Percentiles rank a stretch among this genome's conserved stretches.
Conservation (phyloP, 2,888 invertebrate genomes). For the Cerastis rubricosa region DNA sequence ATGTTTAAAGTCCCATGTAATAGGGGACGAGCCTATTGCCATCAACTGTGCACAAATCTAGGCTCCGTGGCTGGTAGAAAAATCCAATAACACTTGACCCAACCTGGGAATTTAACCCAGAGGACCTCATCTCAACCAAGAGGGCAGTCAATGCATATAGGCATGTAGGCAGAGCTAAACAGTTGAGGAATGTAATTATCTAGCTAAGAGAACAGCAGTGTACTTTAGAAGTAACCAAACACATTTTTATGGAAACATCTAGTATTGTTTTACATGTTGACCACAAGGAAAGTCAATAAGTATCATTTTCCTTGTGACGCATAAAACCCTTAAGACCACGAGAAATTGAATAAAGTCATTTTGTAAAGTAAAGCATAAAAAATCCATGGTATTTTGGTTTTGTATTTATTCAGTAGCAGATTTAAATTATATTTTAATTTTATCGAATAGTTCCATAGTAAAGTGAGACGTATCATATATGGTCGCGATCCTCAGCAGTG, state of each 20-base stretch:
- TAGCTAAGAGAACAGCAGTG: background rate
- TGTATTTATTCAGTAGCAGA: background rate
- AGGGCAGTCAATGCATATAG: background rate
- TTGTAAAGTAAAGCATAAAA: background rate
- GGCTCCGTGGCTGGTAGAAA: too few relatives aligned
- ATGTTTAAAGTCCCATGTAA: too few relatives aligned
- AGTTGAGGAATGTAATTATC: background rate
- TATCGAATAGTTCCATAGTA: background rate
- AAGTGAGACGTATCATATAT: too few relatives aligned
- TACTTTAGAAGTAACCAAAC: background rate
- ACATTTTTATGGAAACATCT: too few relatives aligned
- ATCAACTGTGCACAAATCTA: too few relatives aligned
- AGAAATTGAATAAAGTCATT: background rate
- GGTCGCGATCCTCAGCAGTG: too few relatives aligned
- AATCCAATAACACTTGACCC: too few relatives aligned
- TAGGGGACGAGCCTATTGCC: too few relatives aligned
- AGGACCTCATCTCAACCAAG: too few relatives aligned
- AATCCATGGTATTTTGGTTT: background rate
- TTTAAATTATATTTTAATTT: background rate
- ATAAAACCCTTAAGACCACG: too few relatives aligned
- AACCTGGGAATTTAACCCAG: too few relatives aligned
- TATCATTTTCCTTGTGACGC: background rate
- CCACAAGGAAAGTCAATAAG: slow-evolving; percentile 4
- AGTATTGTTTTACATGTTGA: slow-evolving; percentile 6
- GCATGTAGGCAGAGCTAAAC: background rate